Conservation (phyloP, 2,113 vertebrate species). For the Steatornis caripensis region DNA sequence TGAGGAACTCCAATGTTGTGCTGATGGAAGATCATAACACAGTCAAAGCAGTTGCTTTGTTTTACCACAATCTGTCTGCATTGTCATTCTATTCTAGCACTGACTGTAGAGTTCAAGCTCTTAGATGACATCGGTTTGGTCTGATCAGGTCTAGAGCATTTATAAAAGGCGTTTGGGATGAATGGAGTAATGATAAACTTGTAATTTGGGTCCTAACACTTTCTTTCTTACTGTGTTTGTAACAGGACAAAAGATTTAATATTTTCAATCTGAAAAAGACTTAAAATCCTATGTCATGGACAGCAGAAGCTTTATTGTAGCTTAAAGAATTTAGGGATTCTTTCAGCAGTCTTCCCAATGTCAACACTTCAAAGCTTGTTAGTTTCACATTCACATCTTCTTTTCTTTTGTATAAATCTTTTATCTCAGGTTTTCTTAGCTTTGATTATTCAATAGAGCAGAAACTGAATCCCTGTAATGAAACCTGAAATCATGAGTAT, state of each 20-base stretch:
- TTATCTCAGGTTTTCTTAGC: background rate
- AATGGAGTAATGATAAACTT: background rate
- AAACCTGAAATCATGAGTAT: constrained; percentile 22
- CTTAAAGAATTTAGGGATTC: background rate
- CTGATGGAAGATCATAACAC: background rate
- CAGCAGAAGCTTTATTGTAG: background rate
- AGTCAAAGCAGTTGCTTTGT: background rate
- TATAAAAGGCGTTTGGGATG: background rate
- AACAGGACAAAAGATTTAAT: background rate
- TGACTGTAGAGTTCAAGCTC: background rate
- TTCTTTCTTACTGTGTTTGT: background rate
- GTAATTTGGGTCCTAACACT: background rate
- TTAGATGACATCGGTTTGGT: background rate
- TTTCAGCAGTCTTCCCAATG: background rate
- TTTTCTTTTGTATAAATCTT: background rate
- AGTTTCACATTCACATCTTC: background rate
- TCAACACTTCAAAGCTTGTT: background rate
- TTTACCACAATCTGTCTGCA: background rate
- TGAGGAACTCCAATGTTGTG: background rate
- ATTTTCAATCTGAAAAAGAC: background rate
- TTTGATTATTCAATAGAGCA: constrained; percentile 3
- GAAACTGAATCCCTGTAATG: background rate
- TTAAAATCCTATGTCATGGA: background rate
- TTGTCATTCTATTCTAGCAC: background rate
- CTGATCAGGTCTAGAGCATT: background rate